These are phyloP conservation scores for Troides helena DNA, from an alignment of 2,888 invertebrate genomes.

Conservation along the genomic window DNA sequence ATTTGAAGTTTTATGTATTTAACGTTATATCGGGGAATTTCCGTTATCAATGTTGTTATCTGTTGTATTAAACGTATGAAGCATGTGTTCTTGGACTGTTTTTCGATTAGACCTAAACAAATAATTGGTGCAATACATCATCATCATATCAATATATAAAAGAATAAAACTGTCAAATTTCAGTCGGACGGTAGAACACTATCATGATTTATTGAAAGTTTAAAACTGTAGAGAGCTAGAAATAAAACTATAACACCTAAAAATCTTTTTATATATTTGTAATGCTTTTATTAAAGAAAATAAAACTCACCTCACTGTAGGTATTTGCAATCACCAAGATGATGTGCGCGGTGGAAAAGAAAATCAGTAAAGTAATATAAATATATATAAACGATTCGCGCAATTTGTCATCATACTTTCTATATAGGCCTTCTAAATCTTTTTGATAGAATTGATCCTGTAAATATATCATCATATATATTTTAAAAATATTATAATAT, in stretches of 20 bases:
- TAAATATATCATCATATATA: conserved; percentile 41
- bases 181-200: neutral
- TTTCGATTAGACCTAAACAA: conserved; percentile 7
- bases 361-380: conserved; percentile 84
- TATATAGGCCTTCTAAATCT: conserved; percentile 86
- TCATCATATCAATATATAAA: neutral
- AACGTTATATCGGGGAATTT: conserved; percentile 21
- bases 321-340: conserved; percentile 77
- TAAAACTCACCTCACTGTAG: conserved; percentile 53
- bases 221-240: neutral
- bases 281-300: neutral
- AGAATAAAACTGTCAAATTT: no score
- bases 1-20: neutral
- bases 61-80: conserved; percentile 7
- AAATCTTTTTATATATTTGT: neutral
- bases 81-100: conserved; percentile 2
- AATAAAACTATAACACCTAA: neutral
- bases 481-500: neutral
- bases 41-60: conserved; percentile 20
- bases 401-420: conserved; percentile 87
- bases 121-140: conserved; percentile 1
- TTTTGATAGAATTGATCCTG: conserved; percentile 89
- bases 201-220: neutral
- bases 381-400: conserved; percentile 89
- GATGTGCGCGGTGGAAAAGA: conserved; percentile 83